Evolutionary conservation across 2,113 vertebrate genomes (phyloP).

Genomic region (Myotis lucifugus): DNA sequence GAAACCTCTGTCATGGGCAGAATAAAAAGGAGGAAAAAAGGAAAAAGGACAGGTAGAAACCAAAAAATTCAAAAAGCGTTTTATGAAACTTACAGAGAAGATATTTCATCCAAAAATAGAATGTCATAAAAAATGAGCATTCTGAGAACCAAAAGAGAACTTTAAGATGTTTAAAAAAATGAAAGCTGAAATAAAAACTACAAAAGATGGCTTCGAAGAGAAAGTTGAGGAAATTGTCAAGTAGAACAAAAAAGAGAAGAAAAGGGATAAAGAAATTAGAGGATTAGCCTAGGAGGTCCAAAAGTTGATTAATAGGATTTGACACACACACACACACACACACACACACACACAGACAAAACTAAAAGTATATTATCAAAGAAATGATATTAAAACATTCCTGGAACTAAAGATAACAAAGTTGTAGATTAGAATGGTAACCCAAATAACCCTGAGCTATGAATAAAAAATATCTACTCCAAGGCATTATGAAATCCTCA

Average conservation of each 20-base stretch:
- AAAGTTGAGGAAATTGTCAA: neutral
- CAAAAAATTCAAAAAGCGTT: neutral
- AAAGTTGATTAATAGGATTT: neutral
- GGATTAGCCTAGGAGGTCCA: neutral
- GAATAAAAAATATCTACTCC: neutral
- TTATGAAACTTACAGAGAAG: neutral
- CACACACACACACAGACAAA: neutral
- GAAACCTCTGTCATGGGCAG: neutral
- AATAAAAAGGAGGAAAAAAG: neutral
- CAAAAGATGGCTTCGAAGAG: neutral
- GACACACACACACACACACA: too few relatives aligned
- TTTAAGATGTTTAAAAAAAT: conserved; percentile 18
- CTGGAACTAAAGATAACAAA: neutral
- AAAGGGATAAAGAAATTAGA: neutral
- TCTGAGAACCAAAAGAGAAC: neutral
- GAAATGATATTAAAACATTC: neutral
- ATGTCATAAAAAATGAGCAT: neutral
- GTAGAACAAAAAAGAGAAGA: neutral
- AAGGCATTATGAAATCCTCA: conserved; percentile 21
- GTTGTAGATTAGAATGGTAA: neutral
- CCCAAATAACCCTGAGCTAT: neutral
- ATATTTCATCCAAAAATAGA: neutral
- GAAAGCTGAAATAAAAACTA: neutral
- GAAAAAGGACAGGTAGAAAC: neutral
- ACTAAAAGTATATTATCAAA: neutral